A percentile compares a stretch with the other conserved stretches of the same genome.
These are phyloP conservation scores for Polypedilum pembai DNA, from an alignment of 1,140 invertebrate species.

Conservation along the genomic window DNA sequence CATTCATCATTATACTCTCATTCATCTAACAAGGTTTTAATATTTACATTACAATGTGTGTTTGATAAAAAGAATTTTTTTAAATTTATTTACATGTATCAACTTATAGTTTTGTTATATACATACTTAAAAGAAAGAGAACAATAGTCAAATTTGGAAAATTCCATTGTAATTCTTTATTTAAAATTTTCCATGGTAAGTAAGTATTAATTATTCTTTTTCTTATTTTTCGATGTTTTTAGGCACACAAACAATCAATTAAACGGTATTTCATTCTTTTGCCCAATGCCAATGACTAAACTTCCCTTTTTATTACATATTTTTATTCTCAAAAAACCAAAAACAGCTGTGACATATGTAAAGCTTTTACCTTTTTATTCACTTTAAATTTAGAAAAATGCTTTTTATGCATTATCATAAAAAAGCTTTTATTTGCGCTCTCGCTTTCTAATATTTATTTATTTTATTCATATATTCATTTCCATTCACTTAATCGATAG, in stretches of 20 bases:
- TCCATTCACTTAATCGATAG: neutral
- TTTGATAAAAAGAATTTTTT: neutral
- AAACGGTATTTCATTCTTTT: neutral
- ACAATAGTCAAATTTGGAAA: neutral
- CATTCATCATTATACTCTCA: neutral
- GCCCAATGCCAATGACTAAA: neutral
- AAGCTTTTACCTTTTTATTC: neutral
- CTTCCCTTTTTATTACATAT: neutral
- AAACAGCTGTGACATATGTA: neutral
- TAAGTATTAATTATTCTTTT: neutral
- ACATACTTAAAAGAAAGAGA: neutral
- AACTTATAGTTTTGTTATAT: neutral
- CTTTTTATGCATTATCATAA: neutral
- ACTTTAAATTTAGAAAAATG: neutral
- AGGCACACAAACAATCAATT: slow-evolving; percentile 1
- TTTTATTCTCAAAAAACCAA: neutral
- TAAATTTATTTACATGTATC: slow-evolving; percentile 1
- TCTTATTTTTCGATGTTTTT: slow-evolving; percentile 18
- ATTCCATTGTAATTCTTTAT: neutral
- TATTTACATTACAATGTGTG: neutral
- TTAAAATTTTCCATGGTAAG: neutral
- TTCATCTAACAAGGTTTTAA: neutral
- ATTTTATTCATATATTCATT: neutral
- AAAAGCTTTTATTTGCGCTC: neutral
- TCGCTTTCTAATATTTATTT: neutral